A percentile compares a stretch with the other conserved stretches of the same genome.
Evolutionary conservation across 2,113 vertebrate species (phyloP).

Genomic region (Stegostoma tigrinum): DNA sequence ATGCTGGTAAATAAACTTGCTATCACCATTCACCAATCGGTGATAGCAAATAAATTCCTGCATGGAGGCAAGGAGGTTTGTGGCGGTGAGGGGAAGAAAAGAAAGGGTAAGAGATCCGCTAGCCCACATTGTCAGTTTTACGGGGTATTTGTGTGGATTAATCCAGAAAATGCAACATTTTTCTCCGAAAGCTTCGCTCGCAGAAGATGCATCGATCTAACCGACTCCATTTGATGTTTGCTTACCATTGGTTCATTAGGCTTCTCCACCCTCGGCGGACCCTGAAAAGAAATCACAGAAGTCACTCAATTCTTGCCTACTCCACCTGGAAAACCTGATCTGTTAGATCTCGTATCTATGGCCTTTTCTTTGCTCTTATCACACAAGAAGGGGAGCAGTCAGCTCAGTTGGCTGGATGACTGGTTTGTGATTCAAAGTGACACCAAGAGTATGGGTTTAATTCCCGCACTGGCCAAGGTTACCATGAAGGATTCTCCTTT

Average conservation of each 20-base stretch:
- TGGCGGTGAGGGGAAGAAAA: neutral
- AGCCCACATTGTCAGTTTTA: neutral
- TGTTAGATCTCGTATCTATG: neutral
- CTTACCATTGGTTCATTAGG: constrained; percentile 75
- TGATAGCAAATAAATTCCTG: neutral
- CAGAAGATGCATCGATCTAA: neutral
- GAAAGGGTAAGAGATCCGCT: neutral
- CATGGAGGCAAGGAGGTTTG: neutral
- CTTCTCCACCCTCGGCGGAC: constrained; percentile 77
- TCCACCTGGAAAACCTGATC: neutral
- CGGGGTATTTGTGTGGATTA: neutral
- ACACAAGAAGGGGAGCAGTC: neutral
- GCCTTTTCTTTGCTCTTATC: neutral
- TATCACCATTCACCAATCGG: too few species aligned
- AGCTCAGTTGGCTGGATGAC: too few species aligned
- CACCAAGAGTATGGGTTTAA: neutral
- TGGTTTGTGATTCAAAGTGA: too few species aligned
- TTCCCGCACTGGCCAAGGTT: neutral
- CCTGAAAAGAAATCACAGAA: constrained; percentile 54
- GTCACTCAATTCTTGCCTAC: neutral
- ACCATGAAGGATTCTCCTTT: too few species aligned
- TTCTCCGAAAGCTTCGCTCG: neutral
- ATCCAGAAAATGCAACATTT: neutral
- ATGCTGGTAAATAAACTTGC: too few species aligned
- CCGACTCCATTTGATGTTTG: neutral